Conservation (phyloP, 2,888 invertebrate genomes). For the Platycheirus rosarum region DNA sequence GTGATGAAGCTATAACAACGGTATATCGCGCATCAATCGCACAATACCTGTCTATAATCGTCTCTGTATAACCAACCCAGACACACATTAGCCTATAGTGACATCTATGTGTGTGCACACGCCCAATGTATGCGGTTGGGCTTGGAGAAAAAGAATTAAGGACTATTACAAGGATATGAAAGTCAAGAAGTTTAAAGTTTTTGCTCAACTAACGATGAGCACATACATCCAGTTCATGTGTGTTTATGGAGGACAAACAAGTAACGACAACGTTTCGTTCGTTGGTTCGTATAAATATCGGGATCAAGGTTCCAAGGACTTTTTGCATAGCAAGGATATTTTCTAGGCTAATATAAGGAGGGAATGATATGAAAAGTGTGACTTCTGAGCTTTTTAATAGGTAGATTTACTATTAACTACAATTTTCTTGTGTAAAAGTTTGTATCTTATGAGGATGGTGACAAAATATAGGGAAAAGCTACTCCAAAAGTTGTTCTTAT, state of each 20-base stretch:
- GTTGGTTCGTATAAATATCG: conserved; percentile 15
- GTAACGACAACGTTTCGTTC: too few relatives aligned
- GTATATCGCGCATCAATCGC: conserved; percentile 37
- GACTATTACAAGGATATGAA: conserved; percentile 71
- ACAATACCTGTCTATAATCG: conserved; percentile 52
- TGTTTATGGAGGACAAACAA: neutral
- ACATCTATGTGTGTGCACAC: conserved; percentile 35
- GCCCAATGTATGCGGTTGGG: conserved; percentile 34
- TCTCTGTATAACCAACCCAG: conserved; percentile 29
- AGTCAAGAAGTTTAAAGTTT: conserved; percentile 68
- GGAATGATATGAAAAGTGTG: conserved; percentile 11
- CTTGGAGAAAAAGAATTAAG: conserved; percentile 58
- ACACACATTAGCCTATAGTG: conserved; percentile 3
- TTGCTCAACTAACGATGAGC: conserved; percentile 6
- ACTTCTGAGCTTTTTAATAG: conserved; percentile 56
- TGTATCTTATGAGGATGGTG: neutral
- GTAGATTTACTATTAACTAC: conserved; percentile 58
- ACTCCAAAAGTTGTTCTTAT: conserved; percentile 1
- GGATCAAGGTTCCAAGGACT: conserved; percentile 54
- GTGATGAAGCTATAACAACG: conserved; percentile 60
- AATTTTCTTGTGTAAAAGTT: conserved; percentile 35
- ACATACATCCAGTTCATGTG: neutral
- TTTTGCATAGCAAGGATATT: conserved; percentile 40
- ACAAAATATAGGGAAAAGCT: conserved; percentile 4
- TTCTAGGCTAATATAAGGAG: conserved; percentile 21